Base-by-base conservation (phyloP, 2,113 vertebrate genomes). In the Vidua chalybeata region DNA sequence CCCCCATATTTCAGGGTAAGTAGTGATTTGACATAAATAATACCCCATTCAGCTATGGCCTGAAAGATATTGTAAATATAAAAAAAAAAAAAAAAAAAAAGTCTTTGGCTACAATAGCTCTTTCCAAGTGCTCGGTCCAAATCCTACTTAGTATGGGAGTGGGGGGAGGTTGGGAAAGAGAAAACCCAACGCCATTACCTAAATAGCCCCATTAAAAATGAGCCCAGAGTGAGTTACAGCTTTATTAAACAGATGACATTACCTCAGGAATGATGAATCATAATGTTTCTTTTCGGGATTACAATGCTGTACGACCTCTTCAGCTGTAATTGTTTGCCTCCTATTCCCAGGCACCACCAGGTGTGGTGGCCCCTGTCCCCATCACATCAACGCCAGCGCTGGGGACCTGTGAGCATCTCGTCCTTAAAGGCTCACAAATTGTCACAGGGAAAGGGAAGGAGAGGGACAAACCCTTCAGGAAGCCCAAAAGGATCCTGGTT, bases 191-290 rank as follows among this genome's bases (percentile, higher is more conserved):
- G 3, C 89, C 84, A 78, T 97, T 97, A 93, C 94, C 96, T 97
- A 97, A 97, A 96, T 72, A 96, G 96, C 75, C 74, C 96, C 94
- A 96, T 97, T 98, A 97, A 97, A 97, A 97, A 94, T 54, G 91
- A 95, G 89, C 94, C 81, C 73, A 56, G 94, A 94, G 89, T 97
- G 97, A 97, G 95, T 97, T 96, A 96, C 61, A 0, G 94, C 94
- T 97, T 97, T 98, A 96, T 98, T 97, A 96, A 97, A 96, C 87
- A 92, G 96, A 97, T 97, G 97, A 94, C 96, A 97, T 97, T 96
- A 93, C 94, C 97, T 96, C 95, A 97, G 96, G 95, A 97, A 95
- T 89, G 95, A 97, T 97, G 95, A 96, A 97, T 97, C 97, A 97
- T 96, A 92, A 97, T 95, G 95, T 95, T 98, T 97, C 96, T 95